phyloP scores from a whole-genome alignment of 1,140 invertebrate species.

The Zeugodacus cucurbitae region DNA sequence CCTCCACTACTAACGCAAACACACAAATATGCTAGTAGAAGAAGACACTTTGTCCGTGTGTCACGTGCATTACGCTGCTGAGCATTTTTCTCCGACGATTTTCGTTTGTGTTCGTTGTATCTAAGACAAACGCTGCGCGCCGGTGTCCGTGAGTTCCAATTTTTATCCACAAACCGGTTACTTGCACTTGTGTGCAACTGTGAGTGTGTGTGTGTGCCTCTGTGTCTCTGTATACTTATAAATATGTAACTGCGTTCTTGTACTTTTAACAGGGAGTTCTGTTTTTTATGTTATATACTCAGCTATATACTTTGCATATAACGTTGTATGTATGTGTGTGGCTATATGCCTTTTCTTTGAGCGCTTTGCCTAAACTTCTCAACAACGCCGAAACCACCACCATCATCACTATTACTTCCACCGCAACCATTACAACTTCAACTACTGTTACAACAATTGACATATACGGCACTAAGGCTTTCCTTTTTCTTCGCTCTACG shows the following conservation, averaged over 20 bases:
- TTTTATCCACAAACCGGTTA: constrained; percentile 9
- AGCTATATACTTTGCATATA: background rate
- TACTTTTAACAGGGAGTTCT: background rate
- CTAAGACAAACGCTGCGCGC: background rate
- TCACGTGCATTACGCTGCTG: background rate
- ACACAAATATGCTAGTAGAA: background rate
- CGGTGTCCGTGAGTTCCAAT: background rate
- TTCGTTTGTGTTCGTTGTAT: background rate
- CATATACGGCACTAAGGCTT: background rate
- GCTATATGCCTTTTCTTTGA: background rate
- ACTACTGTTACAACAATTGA: background rate
- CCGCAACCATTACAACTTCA: background rate
- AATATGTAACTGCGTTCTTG: background rate
- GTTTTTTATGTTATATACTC: background rate
- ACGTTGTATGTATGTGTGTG: background rate
- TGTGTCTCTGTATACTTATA: background rate
- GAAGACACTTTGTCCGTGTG: background rate
- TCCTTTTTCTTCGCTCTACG: background rate
- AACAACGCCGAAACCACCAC: background rate
- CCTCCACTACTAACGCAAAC: background rate
- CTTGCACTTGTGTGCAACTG: background rate
- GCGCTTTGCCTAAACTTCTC: background rate
- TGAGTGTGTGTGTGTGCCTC: background rate
- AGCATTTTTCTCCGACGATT: background rate
- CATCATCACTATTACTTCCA: background rate